A percentile compares a stretch with the other conserved stretches of the same genome.
These are phyloP conservation scores for Arrhamphus sclerolepis DNA, from an alignment of 2,797 vertebrate genomes.

Conservation along the genomic window DNA sequence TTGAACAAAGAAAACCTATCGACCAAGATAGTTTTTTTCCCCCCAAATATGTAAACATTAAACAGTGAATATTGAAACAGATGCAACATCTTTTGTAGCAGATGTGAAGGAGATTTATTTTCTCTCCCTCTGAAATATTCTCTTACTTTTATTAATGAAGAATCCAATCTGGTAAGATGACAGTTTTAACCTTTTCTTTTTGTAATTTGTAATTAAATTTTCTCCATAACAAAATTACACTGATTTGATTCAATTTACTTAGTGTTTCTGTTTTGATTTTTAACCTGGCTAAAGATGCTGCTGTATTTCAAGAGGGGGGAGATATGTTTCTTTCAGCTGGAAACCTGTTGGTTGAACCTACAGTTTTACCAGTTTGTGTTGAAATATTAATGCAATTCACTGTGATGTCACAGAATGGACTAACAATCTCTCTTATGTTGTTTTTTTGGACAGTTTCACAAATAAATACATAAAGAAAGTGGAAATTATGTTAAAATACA, in stretches of 20 bases:
- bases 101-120: constrained; percentile 9
- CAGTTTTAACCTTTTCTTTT: constrained; percentile 18
- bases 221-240: constrained; percentile 14
- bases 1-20: constrained; percentile 18
- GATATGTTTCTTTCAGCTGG: no score
- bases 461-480: neutral
- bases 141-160: constrained; percentile 9
- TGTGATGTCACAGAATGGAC: neutral
- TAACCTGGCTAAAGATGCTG: no score
- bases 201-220: constrained; percentile 12
- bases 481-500: neutral
- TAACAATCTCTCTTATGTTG: neutral
- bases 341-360: no score
- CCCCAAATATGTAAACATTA: constrained; percentile 23
- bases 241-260: constrained; percentile 25
- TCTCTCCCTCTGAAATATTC: neutral
- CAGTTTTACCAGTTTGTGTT: no score
- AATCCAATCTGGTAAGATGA: neutral
- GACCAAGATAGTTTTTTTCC: constrained; percentile 8
- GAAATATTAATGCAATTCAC: no score
- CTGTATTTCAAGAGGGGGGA: no score
- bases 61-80: constrained; percentile 26
- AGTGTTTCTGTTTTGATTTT: constrained; percentile 28
- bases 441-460: constrained; percentile 11
- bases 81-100: constrained; percentile 12